Base-by-base conservation (phyloP, 2,113 vertebrate genomes). In the Myxocyprinus asiaticus region DNA sequence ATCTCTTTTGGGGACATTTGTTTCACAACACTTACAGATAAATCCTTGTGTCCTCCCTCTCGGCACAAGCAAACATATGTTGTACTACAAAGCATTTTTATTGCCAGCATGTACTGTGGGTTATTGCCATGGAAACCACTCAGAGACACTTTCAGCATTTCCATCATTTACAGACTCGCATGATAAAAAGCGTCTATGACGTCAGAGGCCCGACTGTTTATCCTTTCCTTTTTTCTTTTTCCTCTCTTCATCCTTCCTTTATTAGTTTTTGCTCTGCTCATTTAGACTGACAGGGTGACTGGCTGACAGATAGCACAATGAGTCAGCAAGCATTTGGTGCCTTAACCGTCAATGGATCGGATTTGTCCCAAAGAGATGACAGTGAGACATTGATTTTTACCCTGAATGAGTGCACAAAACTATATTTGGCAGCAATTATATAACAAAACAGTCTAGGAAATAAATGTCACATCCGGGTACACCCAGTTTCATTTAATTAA, bases 81-180 rank as follows among this genome's bases (percentile, higher is more conserved):
- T 4, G 8, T 63, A 80, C 81, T 64, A 67, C 71, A 81, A 76
- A 85, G 47, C 33, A 45, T 69, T 88, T 86, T 89, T 84, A 85
- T 65, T 81, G 67, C 83, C 84, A 82, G 83, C 79, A 73, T 76
- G 78, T 76, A 77, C 73, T 76, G n/a, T n/a, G 76, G 81, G 84
- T 84, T 86, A 89, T 93, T 85, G 73, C 91, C 89, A 91, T 91
- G 85, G 90, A 76, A 91, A 93, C 91, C 76, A 50, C 77, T 14
- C 44, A 64, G 82, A 86, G 79, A 33, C 22, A 33, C 22, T 33
- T 33, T 33, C 22, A 33, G 83, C 59, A 81, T 90, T 89, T 86
- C 86, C 87, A 79, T 87, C 86, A 82, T 87, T 90, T 89, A 48
- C 51, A 62, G 45, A 48, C 50, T 56, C 47, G 22, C 11, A 45